phyloP scores from a whole-genome alignment of 2,888 invertebrate genomes.

The Eurois occulta region DNA sequence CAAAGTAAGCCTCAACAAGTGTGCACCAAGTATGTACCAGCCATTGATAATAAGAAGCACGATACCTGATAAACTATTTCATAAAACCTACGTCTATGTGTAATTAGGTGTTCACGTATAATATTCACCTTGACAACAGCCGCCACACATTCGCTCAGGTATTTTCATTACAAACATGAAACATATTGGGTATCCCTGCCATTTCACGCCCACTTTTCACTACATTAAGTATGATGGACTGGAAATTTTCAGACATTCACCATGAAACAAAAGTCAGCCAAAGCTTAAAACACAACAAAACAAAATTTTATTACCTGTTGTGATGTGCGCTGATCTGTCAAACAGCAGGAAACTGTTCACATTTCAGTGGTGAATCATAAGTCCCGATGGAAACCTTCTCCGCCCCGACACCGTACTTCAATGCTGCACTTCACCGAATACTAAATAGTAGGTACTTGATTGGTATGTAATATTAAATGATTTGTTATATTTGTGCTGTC shows the following conservation, averaged over 20 bases:
- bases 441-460: conserved; percentile 23
- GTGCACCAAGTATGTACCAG: conserved; percentile 29
- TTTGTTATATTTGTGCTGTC: conserved; percentile 29
- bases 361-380: conserved; percentile 64
- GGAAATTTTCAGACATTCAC: conserved; percentile 12
- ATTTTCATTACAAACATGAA: conserved; percentile 36
- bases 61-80: conserved; percentile 56
- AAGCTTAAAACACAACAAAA: conserved; percentile 57
- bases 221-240: conserved; percentile 4
- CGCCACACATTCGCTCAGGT: conserved; percentile 10
- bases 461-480: conserved; percentile 25
- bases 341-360: conserved; percentile 62
- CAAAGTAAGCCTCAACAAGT: conserved; percentile 60
- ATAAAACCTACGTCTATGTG: conserved; percentile 48
- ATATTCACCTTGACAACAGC: conserved; percentile 25
- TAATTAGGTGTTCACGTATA: conserved; percentile 58
- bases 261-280: conserved; percentile 23
- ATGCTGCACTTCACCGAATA: conserved; percentile 59
- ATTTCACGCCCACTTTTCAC: conserved; percentile 5
- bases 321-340: conserved; percentile 60
- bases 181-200: conserved; percentile 21
- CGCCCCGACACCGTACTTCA: conserved; percentile 28
- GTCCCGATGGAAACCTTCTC: conserved; percentile 32
- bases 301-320: conserved; percentile 69
- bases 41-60: conserved; percentile 58